Percentiles rank a stretch among this genome's conserved stretches.
phyloP scores from a whole-genome alignment of 2,888 invertebrate species.

The Timema cristinae region DNA sequence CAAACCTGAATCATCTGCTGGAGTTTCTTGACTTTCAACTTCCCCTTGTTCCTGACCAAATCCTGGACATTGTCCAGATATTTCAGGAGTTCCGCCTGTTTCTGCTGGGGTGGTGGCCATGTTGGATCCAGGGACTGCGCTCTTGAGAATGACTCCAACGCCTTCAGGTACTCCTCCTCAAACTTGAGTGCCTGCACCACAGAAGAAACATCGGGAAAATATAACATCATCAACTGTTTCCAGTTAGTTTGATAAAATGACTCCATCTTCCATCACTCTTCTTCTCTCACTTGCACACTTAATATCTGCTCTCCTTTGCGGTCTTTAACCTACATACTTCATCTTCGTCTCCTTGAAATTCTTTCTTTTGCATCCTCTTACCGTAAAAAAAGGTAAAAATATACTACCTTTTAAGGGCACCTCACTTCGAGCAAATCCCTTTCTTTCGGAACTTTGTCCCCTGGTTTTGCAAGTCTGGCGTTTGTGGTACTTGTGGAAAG shows the following conservation, averaged over 20 bases:
- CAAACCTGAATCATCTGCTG: conserved; percentile 61
- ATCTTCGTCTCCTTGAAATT: too few relatives aligned
- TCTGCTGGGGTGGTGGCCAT: conserved; percentile 64
- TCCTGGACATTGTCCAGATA: conserved; percentile 63
- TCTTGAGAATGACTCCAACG: conserved; percentile 63
- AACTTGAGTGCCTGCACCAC: conserved; percentile 65
- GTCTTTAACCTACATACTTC: too few relatives aligned
- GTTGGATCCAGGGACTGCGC: conserved; percentile 69
- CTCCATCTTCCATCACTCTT: not conserved
- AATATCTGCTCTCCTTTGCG: too few relatives aligned
- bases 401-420: too few relatives aligned
- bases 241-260: not conserved
- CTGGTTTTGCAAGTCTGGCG: too few relatives aligned
- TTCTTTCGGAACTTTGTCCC: too few relatives aligned
- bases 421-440: too few relatives aligned
- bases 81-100: conserved; percentile 57
- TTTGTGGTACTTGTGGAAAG: too few relatives aligned
- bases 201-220: conserved; percentile 17
- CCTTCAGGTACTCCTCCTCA: conserved; percentile 69
- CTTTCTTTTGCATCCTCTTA: too few relatives aligned
- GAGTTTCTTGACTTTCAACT: conserved; percentile 68
- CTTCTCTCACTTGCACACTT: too few relatives aligned
- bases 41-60: conserved; percentile 62
- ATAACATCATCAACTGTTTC: conserved; percentile 8
- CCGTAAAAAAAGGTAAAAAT: too few relatives aligned